Evolutionary conservation across 2,888 invertebrate genomes (phyloP), one percentile per base, ranked within the genome.

Genomic region (Alloplasta piceator): DNA sequence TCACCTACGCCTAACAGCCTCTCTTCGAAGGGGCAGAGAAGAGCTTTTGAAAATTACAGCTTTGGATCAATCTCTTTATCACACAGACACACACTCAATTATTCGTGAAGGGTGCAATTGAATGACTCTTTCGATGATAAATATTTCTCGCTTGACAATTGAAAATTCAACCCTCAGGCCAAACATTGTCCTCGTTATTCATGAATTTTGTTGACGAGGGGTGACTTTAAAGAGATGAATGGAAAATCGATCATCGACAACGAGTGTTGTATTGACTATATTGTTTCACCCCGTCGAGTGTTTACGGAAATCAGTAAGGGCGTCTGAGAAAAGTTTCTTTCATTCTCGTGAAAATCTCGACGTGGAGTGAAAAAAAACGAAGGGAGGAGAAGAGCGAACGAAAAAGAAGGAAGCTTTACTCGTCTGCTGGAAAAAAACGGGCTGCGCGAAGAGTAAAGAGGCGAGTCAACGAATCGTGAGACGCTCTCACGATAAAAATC

Each of bases 381-480:
- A 4, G 7, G 16, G 55, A 4, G 9, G 26, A 58, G 43, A 4
- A 43, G 56, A 14, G 6, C 10, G 43, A 50, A n/a, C 48, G 52
- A 66, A 38, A 43, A 12, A 7, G 43, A 56, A 56, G 7, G 12
- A 61, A 56, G 50, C 5, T 61, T 56, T 7, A 38, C 38, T 56
- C 9, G 46, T 12, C n/a, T 48, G 10, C 12, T 48, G n/a, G 43
- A 58, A 39, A 50, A 50, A n/a, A n/a, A 50, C 10, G 38, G 4
- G 16, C n/a, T 48, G 38, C 14, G 39, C 14, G 26, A 48, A 14
- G 61, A 50, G n/a, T 52, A 61, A 71, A 71, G 48, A 71, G 41
- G 50, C 38, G 67, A 72, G 60, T 72, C 78, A 68, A 63, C 67
- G 72, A 63, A 56, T 67, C 72, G 78, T 56, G 61, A 61, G 52